Percentiles rank a stretch among this genome's conserved stretches.
These are phyloP conservation scores for Colinus virginianus DNA, from an alignment of 2,113 vertebrate genomes.

Conservation along the genomic window DNA sequence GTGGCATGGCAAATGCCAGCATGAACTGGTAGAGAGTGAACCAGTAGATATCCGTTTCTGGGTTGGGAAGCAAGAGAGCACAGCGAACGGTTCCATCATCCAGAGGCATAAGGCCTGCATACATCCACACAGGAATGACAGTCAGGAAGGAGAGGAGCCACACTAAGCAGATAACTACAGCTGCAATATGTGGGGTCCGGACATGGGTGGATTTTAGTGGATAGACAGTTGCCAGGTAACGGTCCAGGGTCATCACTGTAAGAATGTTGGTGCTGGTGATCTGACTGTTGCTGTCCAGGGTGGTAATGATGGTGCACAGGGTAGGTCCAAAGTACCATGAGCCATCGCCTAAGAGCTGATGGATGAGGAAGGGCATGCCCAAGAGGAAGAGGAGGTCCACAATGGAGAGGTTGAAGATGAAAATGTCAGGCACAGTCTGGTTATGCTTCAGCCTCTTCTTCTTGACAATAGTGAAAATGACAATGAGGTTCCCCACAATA, in stretches of 20 bases:
- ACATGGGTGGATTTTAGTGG: conserved; percentile 85
- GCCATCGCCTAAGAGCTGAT: conserved; percentile 87
- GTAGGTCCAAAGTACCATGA: conserved; percentile 86
- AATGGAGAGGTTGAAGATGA: conserved; percentile 87
- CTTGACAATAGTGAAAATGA: conserved; percentile 87
- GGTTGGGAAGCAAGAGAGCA: conserved; percentile 85
- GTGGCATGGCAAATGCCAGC: conserved; percentile 85
- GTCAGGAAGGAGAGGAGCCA: conserved; percentile 86
- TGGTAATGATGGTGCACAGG: conserved; percentile 86
- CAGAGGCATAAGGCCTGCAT: conserved; percentile 86
- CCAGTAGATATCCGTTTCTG: conserved; percentile 83
- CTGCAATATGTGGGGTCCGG: conserved; percentile 80
- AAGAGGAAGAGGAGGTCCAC: conserved; percentile 87
- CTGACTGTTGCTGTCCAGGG: conserved; percentile 88
- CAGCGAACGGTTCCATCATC: conserved; percentile 82
- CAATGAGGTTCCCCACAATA: conserved; percentile 83
- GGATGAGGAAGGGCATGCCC: conserved; percentile 90
- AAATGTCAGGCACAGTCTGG: conserved; percentile 87
- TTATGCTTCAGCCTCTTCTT: conserved; percentile 84
- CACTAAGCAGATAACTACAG: conserved; percentile 78
- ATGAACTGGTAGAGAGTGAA: conserved; percentile 90
- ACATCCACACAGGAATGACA: conserved; percentile 87
- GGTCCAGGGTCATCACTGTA: conserved; percentile 86
- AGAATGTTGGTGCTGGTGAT: conserved; percentile 90
- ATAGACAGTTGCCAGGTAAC: conserved; percentile 87